phyloP scores from a whole-genome alignment of 2,113 vertebrate species.

The Leucosticte australis region DNA sequence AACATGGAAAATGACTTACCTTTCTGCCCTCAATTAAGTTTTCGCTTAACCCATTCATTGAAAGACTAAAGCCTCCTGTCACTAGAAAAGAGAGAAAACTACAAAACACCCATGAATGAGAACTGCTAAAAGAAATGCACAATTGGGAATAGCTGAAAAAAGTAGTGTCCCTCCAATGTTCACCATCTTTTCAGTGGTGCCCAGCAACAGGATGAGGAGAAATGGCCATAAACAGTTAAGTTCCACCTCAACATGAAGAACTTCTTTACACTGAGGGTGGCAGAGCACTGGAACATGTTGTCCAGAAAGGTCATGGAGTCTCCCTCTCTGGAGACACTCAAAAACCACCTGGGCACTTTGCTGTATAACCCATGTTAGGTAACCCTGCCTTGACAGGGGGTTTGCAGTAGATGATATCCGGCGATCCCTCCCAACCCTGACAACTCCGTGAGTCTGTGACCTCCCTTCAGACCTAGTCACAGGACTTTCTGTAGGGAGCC shows the following conservation, averaged over 20 bases:
- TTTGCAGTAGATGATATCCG: background rate
- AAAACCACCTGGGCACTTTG: background rate
- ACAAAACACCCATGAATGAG: background rate
- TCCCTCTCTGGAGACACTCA: background rate
- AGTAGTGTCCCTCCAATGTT: background rate
- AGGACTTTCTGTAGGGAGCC: background rate
- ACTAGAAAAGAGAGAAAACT: background rate
- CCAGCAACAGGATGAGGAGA: background rate
- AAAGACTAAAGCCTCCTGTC: background rate
- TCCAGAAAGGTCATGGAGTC: background rate
- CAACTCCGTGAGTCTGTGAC: background rate
- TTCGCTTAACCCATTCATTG: background rate
- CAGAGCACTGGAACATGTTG: background rate
- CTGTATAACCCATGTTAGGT: background rate
- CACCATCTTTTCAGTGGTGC: background rate
- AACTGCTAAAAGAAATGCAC: background rate
- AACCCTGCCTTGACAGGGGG: background rate
- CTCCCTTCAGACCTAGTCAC: background rate
- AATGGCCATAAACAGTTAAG: background rate
- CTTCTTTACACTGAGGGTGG: background rate
- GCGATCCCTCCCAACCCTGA: background rate
- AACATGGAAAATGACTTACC: background rate
- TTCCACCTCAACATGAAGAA: background rate
- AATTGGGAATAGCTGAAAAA: background rate
- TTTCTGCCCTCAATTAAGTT: background rate